A percentile compares a stretch with the other conserved stretches of the same genome.
These are phyloP conservation scores for Otus sunia DNA, from an alignment of 2,113 vertebrate species.

Conservation along the genomic window DNA sequence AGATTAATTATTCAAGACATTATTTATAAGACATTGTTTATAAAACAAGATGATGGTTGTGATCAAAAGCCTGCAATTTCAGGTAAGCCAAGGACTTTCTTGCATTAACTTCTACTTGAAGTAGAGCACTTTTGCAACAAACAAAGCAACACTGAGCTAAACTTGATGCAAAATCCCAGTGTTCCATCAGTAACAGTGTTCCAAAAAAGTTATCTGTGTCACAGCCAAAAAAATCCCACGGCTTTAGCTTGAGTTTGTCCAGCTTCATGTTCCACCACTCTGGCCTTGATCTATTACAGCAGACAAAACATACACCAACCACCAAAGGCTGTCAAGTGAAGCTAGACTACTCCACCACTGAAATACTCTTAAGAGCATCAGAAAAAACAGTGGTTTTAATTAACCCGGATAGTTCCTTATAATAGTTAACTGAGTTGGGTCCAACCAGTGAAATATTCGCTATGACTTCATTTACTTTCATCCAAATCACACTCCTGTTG, in stretches of 20 bases:
- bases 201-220: background rate
- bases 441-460: background rate
- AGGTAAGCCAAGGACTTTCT: background rate
- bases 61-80: background rate
- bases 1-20: background rate
- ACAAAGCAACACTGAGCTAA: background rate
- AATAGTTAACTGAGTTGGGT: background rate
- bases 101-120: background rate
- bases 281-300: background rate
- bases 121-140: background rate
- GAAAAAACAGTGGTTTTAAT: background rate
- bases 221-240: background rate
- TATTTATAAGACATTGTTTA: background rate
- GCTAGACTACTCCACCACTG: background rate
- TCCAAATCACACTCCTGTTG: background rate
- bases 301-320: background rate
- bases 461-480: background rate
- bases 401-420: background rate
- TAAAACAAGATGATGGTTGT: background rate
- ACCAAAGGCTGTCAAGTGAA: background rate
- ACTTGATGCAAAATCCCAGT: background rate
- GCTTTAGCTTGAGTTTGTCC: background rate
- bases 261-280: background rate
- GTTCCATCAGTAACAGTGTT: background rate
- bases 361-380: background rate